Percentiles rank a stretch among this genome's conserved stretches.
These are phyloP conservation scores for Coelogynopora nodosa DNA, from an alignment of 2,888 invertebrate genomes.

Conservation along the genomic window DNA sequence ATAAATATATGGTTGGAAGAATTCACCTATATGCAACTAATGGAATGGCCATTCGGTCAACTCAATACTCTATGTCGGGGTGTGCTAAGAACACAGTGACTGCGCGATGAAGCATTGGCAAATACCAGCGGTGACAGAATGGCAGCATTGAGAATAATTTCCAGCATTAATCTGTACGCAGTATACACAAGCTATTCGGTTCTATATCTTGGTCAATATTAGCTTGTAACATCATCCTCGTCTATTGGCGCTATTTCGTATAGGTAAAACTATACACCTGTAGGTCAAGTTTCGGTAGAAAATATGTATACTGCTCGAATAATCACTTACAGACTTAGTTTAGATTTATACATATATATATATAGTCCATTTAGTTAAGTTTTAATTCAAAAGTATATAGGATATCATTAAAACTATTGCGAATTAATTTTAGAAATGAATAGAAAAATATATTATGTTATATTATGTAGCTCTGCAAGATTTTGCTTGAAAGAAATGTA, in stretches of 20 bases:
- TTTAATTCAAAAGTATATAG: not conserved
- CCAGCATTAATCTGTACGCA: no score
- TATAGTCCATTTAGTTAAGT: not conserved
- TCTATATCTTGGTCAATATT: not conserved
- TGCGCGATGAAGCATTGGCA: not conserved
- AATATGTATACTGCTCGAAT: no score
- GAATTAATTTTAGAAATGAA: no score
- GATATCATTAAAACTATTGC: no score
- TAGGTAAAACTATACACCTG: not conserved
- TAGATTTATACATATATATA: no score
- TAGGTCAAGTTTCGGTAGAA: not conserved
- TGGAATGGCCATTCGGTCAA: not conserved
- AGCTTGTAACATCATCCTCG: not conserved
- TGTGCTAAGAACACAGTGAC: no score
- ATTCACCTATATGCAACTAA: not conserved
- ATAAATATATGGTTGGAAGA: no score
- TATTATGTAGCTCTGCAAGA: no score
- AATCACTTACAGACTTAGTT: no score
- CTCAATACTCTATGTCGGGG: not conserved
- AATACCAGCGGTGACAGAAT: not conserved
- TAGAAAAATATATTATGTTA: no score
- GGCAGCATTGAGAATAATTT: not conserved
- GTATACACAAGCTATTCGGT: not conserved
- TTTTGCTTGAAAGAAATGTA: no score
- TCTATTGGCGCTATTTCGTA: not conserved